These are phyloP conservation scores for Champsocephalus gunnari DNA, from an alignment of 2,797 vertebrate genomes.

Conservation along the genomic window DNA sequence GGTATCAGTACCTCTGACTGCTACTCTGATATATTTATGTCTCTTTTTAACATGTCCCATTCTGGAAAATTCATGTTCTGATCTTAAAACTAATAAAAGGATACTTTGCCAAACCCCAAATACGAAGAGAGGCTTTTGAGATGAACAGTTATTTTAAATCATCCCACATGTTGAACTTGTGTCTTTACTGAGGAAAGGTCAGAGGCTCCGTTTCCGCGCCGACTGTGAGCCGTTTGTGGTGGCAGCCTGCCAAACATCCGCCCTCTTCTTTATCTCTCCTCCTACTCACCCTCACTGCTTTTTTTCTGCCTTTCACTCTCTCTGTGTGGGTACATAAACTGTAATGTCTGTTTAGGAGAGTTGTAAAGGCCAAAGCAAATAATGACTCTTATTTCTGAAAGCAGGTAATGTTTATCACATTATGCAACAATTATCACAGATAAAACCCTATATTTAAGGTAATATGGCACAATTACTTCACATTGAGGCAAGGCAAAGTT, in stretches of 20 bases:
- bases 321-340: not conserved
- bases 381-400: not conserved
- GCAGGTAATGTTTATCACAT: not conserved
- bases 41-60: not conserved
- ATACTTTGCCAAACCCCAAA: not conserved
- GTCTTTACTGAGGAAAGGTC: constrained; percentile 31
- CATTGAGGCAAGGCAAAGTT: not conserved
- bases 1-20: not conserved
- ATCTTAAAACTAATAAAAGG: not conserved
- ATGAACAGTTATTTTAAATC: constrained; percentile 8
- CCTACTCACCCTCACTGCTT: constrained; percentile 19
- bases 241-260: constrained; percentile 58
- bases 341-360: no score
- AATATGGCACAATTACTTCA: not conserved
- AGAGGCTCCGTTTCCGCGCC: not conserved
- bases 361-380: constrained; percentile 6
- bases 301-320: not conserved
- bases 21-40: not conserved
- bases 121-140: not conserved
- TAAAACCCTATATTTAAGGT: constrained; percentile 14
- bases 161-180: constrained; percentile 25
- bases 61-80: not conserved
- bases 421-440: not conserved
- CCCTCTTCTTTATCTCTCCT: constrained; percentile 38
- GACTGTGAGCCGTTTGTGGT: not conserved